Percentiles rank a stretch among this genome's conserved stretches.
Conservation (phyloP, 2,888 invertebrate genomes). For the Hirtodrosophila duncani region DNA sequence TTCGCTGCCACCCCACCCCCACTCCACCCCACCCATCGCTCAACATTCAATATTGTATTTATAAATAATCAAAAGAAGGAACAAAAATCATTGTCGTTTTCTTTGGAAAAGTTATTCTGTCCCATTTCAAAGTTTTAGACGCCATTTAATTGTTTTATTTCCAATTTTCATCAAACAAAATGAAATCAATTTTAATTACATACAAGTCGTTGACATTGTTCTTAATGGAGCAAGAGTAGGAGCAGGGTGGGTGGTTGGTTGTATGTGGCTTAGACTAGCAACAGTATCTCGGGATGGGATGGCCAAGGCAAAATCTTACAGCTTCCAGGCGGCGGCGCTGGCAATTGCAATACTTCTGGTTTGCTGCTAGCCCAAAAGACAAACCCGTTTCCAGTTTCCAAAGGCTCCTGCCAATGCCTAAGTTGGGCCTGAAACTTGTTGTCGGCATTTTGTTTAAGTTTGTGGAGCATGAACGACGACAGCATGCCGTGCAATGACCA, state of each 20-base stretch:
- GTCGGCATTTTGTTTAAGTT: slow-evolving; percentile 6
- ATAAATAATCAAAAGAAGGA: slow-evolving; percentile 55
- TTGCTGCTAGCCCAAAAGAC: too few relatives aligned
- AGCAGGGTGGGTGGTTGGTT: too few relatives aligned
- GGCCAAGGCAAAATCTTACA: too few relatives aligned
- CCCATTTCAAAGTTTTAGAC: slow-evolving; percentile 13
- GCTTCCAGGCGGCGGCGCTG: too few relatives aligned
- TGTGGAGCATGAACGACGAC: too few relatives aligned
- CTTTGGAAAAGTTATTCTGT: too few relatives aligned
- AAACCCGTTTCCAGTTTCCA: too few relatives aligned
- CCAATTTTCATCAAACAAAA: slow-evolving; percentile 31
- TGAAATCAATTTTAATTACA: slow-evolving; percentile 66
- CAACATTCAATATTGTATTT: slow-evolving; percentile 58
- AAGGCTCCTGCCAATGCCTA: too few relatives aligned
- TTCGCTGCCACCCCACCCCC: not conserved
- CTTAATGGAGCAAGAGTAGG: slow-evolving; percentile 14
- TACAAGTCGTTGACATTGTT: slow-evolving; percentile 49
- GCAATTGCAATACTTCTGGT: slow-evolving; percentile 21
- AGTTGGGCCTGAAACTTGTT: slow-evolving; percentile 30
- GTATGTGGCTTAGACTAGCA: too few relatives aligned
- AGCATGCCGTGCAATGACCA: too few relatives aligned
- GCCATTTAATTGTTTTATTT: slow-evolving; percentile 66
- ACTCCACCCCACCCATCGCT: not conserved
- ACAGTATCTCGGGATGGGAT: too few relatives aligned
- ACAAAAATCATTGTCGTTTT: too few relatives aligned